Evolutionary conservation across 1,140 invertebrate species (phyloP).

Genomic region (Bombus impatiens): DNA sequence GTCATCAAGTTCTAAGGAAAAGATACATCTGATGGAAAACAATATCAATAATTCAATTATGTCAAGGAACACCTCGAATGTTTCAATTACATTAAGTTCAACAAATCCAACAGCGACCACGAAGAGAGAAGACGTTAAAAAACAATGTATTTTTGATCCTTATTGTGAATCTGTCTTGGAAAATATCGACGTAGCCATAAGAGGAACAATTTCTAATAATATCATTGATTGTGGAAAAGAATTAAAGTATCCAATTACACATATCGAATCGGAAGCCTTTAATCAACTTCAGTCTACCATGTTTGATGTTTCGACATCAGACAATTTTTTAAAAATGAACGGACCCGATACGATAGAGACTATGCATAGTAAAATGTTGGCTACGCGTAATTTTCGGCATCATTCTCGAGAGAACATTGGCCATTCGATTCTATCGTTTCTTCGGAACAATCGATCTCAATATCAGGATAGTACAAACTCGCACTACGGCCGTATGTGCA

Average conservation of each 20-base stretch:
- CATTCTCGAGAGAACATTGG: slow-evolving; percentile 54
- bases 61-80: not conserved
- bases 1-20: not conserved
- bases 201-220: not conserved
- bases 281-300: not conserved
- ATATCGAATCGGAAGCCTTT: not conserved
- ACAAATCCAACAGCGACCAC: not conserved
- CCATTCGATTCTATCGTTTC: not conserved
- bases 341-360: not conserved
- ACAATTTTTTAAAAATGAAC: not conserved
- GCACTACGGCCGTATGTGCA: slow-evolving; percentile 16
- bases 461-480: not conserved
- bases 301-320: not conserved
- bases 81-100: not conserved
- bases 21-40: not conserved
- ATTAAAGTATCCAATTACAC: not conserved
- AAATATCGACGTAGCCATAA: not conserved
- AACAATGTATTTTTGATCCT: not conserved
- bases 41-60: not conserved
- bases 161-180: not conserved
- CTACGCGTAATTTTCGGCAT: slow-evolving; percentile 9
- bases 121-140: not conserved
- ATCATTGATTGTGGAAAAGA: not conserved
- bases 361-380: not conserved
- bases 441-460: not conserved